phyloP scores from a whole-genome alignment of 2,888 invertebrate species.

The Rapana venosa region DNA sequence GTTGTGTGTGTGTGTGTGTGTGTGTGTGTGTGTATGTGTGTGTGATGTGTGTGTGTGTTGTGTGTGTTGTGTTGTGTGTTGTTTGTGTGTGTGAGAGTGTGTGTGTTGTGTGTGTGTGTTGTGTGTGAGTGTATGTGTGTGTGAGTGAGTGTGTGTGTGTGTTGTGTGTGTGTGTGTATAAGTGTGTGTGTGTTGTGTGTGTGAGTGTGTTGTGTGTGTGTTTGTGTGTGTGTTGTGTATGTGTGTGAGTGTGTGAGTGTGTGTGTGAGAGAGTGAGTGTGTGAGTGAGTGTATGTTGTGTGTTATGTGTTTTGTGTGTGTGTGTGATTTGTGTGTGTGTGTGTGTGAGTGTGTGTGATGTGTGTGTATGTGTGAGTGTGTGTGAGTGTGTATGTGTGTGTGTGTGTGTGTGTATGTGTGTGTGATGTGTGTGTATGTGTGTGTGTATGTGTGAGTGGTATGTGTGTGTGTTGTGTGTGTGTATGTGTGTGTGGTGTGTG shows the following conservation, averaged over 20 bases:
- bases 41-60: background rate
- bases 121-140: too few species aligned
- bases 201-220: background rate
- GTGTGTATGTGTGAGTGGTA: background rate
- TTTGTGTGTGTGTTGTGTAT: background rate
- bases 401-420: constrained; percentile 2
- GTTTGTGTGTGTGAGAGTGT: background rate
- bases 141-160: too few species aligned
- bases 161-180: too few species aligned
- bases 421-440: background rate
- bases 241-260: background rate
- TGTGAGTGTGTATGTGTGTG: background rate
- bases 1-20: background rate
- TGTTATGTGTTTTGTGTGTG: background rate
- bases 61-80: background rate
- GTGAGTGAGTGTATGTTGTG: background rate
- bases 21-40: constrained; percentile 2
- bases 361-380: background rate
- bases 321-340: too few species aligned
- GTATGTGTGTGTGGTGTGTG: too few species aligned
- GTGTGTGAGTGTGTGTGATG: background rate
- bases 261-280: background rate
- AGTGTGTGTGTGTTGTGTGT: too few species aligned
- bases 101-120: too few species aligned
- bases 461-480: background rate